Evolutionary conservation across 2,797 vertebrate species (phyloP).

Genomic region (Labeo calbasu): DNA sequence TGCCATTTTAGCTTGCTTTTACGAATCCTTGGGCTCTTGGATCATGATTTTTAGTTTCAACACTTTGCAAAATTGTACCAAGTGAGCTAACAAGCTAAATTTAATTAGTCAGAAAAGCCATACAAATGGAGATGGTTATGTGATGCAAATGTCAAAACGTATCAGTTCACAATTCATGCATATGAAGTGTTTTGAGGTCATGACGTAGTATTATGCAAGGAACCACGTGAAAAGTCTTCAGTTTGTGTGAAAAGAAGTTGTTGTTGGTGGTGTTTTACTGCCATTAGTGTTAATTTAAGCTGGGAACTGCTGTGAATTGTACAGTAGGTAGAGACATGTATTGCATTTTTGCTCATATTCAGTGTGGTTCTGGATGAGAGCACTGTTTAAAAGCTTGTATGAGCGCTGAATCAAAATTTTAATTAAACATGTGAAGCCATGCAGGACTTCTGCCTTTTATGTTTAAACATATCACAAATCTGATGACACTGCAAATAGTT

Average conservation of each 20-base stretch:
- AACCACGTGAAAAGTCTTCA: neutral
- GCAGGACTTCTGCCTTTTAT: neutral
- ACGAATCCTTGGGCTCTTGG: neutral
- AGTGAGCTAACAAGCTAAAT: neutral
- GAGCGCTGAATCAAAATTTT: neutral
- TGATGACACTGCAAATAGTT: constrained; percentile 6
- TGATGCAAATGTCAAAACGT: neutral
- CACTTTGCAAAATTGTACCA: neutral
- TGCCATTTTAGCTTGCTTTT: neutral
- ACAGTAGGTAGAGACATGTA: neutral
- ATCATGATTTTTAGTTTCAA: neutral
- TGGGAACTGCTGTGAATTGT: neutral
- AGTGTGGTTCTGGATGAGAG: neutral
- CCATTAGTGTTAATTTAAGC: neutral
- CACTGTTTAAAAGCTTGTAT: neutral
- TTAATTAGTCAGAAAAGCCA: neutral
- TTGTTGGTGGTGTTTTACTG: neutral
- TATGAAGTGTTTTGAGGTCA: neutral
- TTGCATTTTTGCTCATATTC: neutral
- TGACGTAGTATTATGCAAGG: neutral
- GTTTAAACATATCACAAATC: neutral
- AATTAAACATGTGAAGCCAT: neutral
- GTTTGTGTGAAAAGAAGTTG: no score
- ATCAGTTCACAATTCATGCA: neutral
- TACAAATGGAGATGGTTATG: neutral